Percentiles rank a stretch among this genome's conserved stretches.
Evolutionary conservation across 1,140 invertebrate species (phyloP).

Genomic region (Heliothis virescens): DNA sequence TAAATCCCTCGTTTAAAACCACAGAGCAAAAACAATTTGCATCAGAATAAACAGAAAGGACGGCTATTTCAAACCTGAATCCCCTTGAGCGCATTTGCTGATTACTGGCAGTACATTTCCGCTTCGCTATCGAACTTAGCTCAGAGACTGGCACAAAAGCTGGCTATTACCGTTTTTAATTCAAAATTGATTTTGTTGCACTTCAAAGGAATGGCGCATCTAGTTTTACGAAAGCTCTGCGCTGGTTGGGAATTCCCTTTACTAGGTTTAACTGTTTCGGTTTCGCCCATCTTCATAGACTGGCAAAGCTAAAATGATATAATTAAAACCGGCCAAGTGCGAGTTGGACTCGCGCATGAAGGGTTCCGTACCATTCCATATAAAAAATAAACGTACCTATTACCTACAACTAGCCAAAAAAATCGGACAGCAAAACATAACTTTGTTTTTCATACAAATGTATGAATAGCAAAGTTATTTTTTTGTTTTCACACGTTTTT

Average conservation of each 20-base stretch:
- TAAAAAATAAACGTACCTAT: too few species aligned
- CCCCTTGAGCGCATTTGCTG: background rate
- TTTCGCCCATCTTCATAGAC: too few species aligned
- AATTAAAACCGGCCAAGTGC: too few species aligned
- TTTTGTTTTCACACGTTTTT: too few species aligned
- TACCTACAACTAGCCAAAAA: too few species aligned
- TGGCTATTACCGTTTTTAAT: slow-evolving; percentile 9
- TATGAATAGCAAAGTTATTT: too few species aligned
- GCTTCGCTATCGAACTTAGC: background rate
- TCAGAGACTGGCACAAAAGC: background rate
- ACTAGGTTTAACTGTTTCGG: background rate
- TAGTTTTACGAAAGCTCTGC: background rate
- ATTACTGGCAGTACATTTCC: slow-evolving; percentile 18
- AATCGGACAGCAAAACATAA: too few species aligned
- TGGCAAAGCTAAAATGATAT: too few species aligned
- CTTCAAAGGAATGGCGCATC: slow-evolving; percentile 10
- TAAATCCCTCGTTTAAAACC: background rate
- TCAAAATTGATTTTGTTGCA: slow-evolving; percentile 29
- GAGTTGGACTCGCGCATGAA: too few species aligned
- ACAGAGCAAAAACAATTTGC: slow-evolving; percentile 14
- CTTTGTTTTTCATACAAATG: too few species aligned
- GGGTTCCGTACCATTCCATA: too few species aligned
- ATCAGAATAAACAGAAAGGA: background rate
- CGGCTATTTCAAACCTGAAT: slow-evolving; percentile 5
- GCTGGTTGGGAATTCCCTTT: background rate